These are phyloP conservation scores for Sminthurides aquaticus DNA, from an alignment of 2,888 invertebrate genomes.

Conservation along the genomic window DNA sequence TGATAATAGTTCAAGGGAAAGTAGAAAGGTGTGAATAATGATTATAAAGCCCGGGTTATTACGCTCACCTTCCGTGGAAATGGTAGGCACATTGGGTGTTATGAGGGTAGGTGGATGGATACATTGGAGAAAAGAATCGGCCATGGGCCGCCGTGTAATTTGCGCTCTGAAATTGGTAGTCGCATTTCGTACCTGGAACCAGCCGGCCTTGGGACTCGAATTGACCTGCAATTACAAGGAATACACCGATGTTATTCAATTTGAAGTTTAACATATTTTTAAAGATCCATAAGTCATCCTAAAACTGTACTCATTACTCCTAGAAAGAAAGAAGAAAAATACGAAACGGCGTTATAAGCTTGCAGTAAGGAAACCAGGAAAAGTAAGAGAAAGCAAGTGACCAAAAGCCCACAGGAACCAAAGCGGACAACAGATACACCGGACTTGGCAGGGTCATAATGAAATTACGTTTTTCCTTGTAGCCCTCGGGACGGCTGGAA, in stretches of 20 bases:
- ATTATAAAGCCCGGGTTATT: background rate
- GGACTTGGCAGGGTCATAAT: background rate
- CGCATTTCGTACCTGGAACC: slow-evolving; percentile 70
- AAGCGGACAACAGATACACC: too few relatives aligned
- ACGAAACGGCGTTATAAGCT: too few relatives aligned
- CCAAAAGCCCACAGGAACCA: too few relatives aligned
- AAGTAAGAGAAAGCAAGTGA: too few relatives aligned
- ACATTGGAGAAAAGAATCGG: slow-evolving; percentile 82
- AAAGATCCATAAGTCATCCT: too few relatives aligned
- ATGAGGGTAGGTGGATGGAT: slow-evolving; percentile 91
- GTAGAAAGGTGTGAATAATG: background rate
- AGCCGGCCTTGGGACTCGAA: slow-evolving; percentile 74
- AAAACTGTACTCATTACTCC: too few relatives aligned
- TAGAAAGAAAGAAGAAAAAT: too few relatives aligned
- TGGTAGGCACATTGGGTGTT: slow-evolving; percentile 82
- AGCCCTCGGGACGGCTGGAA: background rate
- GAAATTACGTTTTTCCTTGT: background rate
- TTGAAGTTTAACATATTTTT: too few relatives aligned
- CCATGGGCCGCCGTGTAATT: slow-evolving; percentile 64
- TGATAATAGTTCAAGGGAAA: background rate
- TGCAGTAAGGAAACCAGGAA: too few relatives aligned
- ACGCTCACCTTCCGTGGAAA: slow-evolving; percentile 69
- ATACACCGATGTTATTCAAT: too few relatives aligned
- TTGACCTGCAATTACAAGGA: slow-evolving; percentile 56
- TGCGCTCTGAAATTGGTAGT: slow-evolving; percentile 73